These are phyloP conservation scores for Laupala kohalensis DNA, from an alignment of 1,140 invertebrate genomes.

Conservation along the genomic window DNA sequence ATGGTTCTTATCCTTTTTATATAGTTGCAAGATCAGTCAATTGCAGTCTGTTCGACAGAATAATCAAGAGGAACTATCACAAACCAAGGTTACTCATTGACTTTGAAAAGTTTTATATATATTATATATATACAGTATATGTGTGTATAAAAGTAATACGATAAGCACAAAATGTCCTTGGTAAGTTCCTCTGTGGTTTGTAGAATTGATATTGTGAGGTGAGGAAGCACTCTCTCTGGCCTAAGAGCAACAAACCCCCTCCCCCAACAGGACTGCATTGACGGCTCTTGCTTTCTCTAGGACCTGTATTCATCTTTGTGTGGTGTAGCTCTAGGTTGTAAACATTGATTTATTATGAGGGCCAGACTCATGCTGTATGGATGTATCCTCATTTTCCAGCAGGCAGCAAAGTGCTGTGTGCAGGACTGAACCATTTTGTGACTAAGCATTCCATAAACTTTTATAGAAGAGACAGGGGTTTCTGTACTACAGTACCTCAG, in stretches of 20 bases:
- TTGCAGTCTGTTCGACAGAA: slow-evolving; percentile 13
- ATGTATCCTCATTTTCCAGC: slow-evolving; percentile 17
- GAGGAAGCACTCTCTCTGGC: slow-evolving; percentile 10
- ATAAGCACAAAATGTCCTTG: slow-evolving; percentile 4
- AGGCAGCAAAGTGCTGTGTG: slow-evolving; percentile 9
- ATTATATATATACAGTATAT: slow-evolving; percentile 4
- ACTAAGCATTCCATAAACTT: slow-evolving; percentile 19
- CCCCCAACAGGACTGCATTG: slow-evolving; percentile 15
- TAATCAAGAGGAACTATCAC: not conserved
- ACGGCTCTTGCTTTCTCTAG: slow-evolving; percentile 16
- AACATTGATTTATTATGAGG: slow-evolving; percentile 15
- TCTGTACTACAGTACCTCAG: slow-evolving; percentile 17
- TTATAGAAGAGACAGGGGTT: slow-evolving; percentile 19
- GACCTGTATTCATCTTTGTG: slow-evolving; percentile 17
- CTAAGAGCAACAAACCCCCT: slow-evolving; percentile 10
- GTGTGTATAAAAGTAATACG: not conserved
- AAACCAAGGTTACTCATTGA: too few relatives aligned
- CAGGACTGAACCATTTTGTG: slow-evolving; percentile 18
- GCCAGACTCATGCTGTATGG: slow-evolving; percentile 14
- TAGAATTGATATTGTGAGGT: not conserved
- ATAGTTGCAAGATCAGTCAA: slow-evolving; percentile 15
- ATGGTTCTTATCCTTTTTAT: slow-evolving; percentile 15
- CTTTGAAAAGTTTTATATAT: too few relatives aligned
- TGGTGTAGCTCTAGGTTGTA: slow-evolving; percentile 19
- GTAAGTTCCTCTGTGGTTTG: slow-evolving; percentile 1